phyloP scores from a whole-genome alignment of 1,140 invertebrate species.

The Drosophila micromelanica region DNA sequence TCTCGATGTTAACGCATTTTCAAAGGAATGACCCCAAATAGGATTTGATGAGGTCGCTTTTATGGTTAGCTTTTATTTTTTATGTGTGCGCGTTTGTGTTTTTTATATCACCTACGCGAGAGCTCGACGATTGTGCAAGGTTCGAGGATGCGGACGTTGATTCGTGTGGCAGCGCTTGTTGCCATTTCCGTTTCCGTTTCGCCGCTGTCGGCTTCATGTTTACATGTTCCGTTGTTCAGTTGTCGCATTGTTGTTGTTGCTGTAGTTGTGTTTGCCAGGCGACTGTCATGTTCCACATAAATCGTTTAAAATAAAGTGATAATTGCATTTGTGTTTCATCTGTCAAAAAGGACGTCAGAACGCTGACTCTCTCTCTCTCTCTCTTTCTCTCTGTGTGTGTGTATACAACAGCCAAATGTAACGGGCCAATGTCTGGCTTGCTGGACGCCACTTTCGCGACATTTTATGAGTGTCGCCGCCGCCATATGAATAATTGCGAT shows the following conservation, averaged over 20 bases:
- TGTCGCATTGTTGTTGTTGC: conserved; percentile 8
- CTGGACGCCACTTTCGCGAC: conserved; percentile 64
- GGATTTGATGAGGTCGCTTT: conserved; percentile 21
- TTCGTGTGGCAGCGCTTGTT: conserved; percentile 61
- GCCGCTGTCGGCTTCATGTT: conserved; percentile 70
- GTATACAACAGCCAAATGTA: conserved; percentile 14
- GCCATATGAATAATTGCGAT: conserved; percentile 81
- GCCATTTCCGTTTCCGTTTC: conserved; percentile 80
- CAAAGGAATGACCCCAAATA: conserved; percentile 1
- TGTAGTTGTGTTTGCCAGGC: conserved; percentile 41
- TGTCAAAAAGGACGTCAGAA: conserved; percentile 75
- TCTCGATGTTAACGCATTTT: not conserved
- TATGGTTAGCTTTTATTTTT: conserved; percentile 20
- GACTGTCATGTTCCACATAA: conserved; percentile 71
- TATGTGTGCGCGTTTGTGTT: not conserved
- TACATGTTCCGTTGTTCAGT: conserved; percentile 57
- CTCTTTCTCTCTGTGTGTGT: conserved; percentile 2
- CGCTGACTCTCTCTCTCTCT: conserved; percentile 20
- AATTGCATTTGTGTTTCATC: conserved; percentile 83
- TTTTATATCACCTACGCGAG: conserved; percentile 25
- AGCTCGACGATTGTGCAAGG: conserved; percentile 5
- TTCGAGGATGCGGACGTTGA: not conserved
- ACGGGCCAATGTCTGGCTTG: conserved; percentile 11
- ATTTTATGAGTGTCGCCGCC: conserved; percentile 81
- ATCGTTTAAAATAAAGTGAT: conserved; percentile 83